These are phyloP conservation scores for Odontothrips loti DNA, from an alignment of 2,888 invertebrate species.

Conservation along the genomic window DNA sequence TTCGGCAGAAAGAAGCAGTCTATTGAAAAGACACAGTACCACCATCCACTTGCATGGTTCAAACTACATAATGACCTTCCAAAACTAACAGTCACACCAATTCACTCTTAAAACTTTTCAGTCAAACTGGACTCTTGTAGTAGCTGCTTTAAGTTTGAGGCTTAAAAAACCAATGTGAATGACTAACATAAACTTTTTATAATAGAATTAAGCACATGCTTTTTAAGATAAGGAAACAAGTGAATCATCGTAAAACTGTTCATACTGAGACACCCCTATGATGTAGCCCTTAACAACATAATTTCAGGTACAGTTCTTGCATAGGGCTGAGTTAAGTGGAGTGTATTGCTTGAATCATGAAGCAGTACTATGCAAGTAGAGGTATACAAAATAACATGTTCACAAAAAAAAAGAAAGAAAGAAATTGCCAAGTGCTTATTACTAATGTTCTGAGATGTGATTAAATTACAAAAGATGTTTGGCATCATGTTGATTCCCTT, in stretches of 20 bases:
- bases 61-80: too few relatives aligned
- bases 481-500: conserved; percentile 19
- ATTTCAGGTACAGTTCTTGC: conserved; percentile 22
- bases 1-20: too few relatives aligned
- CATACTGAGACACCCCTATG: background rate
- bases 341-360: background rate
- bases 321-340: background rate
- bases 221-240: background rate
- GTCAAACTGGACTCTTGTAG: background rate
- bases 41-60: background rate
- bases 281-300: background rate
- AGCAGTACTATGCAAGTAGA: conserved; percentile 1
- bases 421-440: background rate
- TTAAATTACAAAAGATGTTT: conserved; percentile 21
- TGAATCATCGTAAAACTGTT: background rate
- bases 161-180: background rate
- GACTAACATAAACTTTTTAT: background rate
- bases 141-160: background rate
- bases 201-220: background rate
- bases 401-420: background rate
- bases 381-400: background rate
- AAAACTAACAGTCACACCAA: too few relatives aligned
- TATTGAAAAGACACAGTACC: background rate
- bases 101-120: background rate
- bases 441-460: conserved; percentile 7